phyloP scores from a whole-genome alignment of 2,797 vertebrate species.

The Muscicapa striata region DNA sequence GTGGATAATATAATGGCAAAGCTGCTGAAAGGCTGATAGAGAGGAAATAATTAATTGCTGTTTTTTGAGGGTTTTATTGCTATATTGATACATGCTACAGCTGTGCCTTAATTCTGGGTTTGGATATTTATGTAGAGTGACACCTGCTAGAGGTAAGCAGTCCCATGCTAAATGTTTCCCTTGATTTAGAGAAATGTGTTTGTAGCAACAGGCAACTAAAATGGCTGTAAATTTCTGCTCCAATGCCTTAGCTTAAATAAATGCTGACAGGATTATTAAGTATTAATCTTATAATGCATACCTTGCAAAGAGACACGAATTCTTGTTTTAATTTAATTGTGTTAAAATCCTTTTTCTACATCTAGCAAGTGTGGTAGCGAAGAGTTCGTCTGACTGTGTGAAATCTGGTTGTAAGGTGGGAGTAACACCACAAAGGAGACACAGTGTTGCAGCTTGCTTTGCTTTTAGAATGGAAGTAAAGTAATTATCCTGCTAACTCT shows the following conservation, averaged over 20 bases:
- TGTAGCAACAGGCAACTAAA: neutral
- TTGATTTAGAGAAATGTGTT: neutral
- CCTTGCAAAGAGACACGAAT: neutral
- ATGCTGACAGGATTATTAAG: conserved; percentile 18
- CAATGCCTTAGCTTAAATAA: neutral
- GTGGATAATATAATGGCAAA: neutral
- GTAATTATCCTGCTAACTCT: neutral
- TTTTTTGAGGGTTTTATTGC: neutral
- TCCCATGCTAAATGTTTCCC: neutral
- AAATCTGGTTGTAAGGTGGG: neutral
- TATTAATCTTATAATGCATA: conserved; percentile 3
- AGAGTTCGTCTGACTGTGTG: neutral
- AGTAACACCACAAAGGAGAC: neutral
- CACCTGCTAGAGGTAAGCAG: neutral
- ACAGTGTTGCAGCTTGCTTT: neutral
- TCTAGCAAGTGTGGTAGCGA: neutral
- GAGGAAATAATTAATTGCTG: neutral
- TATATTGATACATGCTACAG: neutral
- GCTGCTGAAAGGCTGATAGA: neutral
- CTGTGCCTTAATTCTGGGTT: neutral
- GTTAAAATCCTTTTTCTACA: neutral
- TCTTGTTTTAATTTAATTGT: neutral
- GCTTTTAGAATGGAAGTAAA: neutral
- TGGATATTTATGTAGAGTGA: neutral
- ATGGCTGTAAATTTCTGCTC: neutral